A percentile compares a stretch with the other conserved stretches of the same genome.
Conservation (phyloP, 2,888 invertebrate genomes). For the Euproctis similis region DNA sequence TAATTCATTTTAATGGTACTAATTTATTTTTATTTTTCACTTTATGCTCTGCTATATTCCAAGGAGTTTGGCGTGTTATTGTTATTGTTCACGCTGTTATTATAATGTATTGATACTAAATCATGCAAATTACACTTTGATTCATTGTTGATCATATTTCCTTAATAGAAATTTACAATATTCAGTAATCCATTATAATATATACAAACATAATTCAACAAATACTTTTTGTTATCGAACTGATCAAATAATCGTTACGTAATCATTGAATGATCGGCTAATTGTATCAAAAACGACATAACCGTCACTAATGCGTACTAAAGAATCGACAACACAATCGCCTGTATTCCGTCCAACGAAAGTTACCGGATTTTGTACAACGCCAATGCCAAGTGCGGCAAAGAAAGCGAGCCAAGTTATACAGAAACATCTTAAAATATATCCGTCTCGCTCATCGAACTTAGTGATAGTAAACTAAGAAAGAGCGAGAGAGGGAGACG, state of each 20-base stretch:
- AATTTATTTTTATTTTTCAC: no score
- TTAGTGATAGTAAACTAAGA: constrained; percentile 35
- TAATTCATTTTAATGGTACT: no score
- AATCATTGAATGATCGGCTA: constrained; percentile 47
- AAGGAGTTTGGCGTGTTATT: no score
- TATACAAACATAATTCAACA: constrained; percentile 15
- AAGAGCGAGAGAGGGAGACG: no score
- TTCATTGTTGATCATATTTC: no score
- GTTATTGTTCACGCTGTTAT: no score
- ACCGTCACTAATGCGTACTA: constrained; percentile 27
- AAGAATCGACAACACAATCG: constrained; percentile 48
- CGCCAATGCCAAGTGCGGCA: constrained; percentile 71
- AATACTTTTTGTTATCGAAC: constrained; percentile 40
- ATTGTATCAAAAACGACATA: constrained; percentile 43
- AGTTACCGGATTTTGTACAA: constrained; percentile 72
- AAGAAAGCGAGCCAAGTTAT: constrained; percentile 69
- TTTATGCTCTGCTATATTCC: no score
- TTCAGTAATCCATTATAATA: no score
- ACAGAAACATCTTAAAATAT: constrained; percentile 43
- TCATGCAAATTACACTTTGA: no score
- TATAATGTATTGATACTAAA: no score
- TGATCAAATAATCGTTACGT: constrained; percentile 45
- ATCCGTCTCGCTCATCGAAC: constrained; percentile 52
- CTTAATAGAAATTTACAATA: no score
- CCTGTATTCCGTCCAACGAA: constrained; percentile 59